These are phyloP conservation scores for Pteronotus mesoamericanus DNA, from an alignment of 2,797 vertebrate genomes.

Conservation along the genomic window DNA sequence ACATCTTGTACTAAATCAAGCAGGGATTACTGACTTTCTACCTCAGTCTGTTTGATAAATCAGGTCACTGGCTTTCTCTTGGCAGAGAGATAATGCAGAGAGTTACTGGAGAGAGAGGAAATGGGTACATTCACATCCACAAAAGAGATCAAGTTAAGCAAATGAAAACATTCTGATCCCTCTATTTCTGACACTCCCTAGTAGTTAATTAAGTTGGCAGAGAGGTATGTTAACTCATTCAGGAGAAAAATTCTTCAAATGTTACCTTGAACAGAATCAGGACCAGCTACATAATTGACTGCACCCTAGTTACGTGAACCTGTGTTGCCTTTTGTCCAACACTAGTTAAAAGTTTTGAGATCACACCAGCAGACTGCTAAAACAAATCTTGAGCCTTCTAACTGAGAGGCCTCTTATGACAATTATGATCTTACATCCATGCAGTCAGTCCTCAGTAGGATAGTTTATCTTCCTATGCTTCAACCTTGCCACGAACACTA, in stretches of 20 bases:
- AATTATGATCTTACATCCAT: not conserved
- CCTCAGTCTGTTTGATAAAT: not conserved
- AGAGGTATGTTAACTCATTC: not conserved
- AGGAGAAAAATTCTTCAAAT: slow-evolving; percentile 33
- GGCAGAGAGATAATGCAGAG: not conserved
- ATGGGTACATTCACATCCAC: not conserved
- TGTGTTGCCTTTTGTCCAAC: not conserved
- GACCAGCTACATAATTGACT: not conserved
- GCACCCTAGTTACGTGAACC: not conserved
- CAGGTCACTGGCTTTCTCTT: not conserved
- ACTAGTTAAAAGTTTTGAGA: not conserved
- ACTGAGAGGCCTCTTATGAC: not conserved
- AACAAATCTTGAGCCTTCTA: not conserved
- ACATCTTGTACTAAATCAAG: slow-evolving; percentile 50
- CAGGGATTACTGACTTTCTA: not conserved
- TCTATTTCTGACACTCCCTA: not conserved
- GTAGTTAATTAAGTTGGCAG: not conserved
- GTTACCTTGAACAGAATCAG: not conserved
- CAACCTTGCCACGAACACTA: not conserved
- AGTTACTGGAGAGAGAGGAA: not conserved
- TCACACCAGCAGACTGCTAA: not conserved
- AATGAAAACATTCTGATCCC: not conserved
- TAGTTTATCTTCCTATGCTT: slow-evolving; percentile 14
- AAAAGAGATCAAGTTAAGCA: not conserved
- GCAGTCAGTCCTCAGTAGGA: not conserved